Conservation (phyloP, 2,888 invertebrate genomes). For the Alviniconcha strummeri region DNA sequence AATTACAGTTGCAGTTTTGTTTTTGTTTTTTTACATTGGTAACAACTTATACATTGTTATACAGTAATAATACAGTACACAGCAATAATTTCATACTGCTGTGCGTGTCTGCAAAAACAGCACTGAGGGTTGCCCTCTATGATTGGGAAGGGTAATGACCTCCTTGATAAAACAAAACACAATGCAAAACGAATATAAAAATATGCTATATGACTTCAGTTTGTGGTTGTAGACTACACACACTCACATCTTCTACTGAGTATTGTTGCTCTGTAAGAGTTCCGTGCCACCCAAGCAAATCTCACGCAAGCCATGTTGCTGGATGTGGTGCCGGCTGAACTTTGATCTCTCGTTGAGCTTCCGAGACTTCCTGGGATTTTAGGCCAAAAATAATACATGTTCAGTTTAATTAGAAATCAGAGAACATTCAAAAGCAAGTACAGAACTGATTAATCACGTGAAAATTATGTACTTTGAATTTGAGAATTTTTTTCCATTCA, state of each 20-base stretch:
- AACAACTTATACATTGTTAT: too few relatives aligned
- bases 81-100: neutral
- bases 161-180: neutral
- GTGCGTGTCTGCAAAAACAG: neutral
- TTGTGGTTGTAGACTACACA: neutral
- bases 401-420: neutral
- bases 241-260: slow-evolving; percentile 29
- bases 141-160: neutral
- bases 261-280: slow-evolving; percentile 13
- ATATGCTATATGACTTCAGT: neutral
- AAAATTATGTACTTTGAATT: neutral
- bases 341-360: slow-evolving; percentile 52
- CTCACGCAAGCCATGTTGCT: slow-evolving; percentile 54
- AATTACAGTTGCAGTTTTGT: too few relatives aligned
- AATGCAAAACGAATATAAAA: neutral
- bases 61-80: neutral
- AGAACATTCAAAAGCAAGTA: neutral
- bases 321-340: slow-evolving; percentile 45
- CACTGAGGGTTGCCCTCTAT: neutral
- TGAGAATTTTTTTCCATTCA: neutral
- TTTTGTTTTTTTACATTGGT: too few relatives aligned
- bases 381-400: slow-evolving; percentile 4
- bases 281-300: slow-evolving; percentile 42
- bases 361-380: slow-evolving; percentile 2
- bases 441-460: neutral